Evolutionary conservation across 2,113 vertebrate species (phyloP).

Genomic region (Vireo altiloquus): DNA sequence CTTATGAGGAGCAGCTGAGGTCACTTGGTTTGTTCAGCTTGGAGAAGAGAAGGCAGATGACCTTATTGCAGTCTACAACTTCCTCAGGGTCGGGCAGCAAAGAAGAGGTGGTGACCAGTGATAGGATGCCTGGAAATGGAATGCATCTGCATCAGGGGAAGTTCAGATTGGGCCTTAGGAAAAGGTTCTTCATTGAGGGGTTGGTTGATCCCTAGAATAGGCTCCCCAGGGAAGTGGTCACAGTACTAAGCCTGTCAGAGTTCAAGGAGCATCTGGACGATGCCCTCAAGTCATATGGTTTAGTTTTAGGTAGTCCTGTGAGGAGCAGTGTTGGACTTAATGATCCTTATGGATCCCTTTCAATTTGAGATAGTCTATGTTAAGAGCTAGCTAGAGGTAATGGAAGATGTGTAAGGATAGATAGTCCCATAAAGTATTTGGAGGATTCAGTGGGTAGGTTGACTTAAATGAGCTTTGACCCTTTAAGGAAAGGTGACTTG

Average conservation of each 20-base stretch:
- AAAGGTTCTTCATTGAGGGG: neutral
- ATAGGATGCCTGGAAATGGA: neutral
- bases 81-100: neutral
- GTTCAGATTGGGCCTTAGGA: neutral
- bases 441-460: neutral
- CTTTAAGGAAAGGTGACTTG: neutral
- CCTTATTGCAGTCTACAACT: neutral
- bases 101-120: neutral
- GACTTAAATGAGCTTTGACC: neutral
- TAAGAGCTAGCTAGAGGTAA: neutral
- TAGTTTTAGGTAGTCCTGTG: neutral
- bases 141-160: neutral
- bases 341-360: neutral
- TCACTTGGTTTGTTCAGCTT: neutral
- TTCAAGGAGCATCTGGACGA: neutral
- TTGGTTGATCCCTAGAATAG: neutral
- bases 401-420: neutral
- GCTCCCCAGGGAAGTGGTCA: fast-evolving
- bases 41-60: neutral
- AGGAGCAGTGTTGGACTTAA: too few species aligned
- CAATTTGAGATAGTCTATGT: neutral
- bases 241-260: neutral
- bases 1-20: neutral
- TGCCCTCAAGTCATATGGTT: neutral
- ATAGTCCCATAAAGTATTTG: neutral